Evolutionary conservation across 2,888 invertebrate genomes (phyloP), one percentile per base, ranked within the genome.

Genomic region (Tetragnatha montana): DNA sequence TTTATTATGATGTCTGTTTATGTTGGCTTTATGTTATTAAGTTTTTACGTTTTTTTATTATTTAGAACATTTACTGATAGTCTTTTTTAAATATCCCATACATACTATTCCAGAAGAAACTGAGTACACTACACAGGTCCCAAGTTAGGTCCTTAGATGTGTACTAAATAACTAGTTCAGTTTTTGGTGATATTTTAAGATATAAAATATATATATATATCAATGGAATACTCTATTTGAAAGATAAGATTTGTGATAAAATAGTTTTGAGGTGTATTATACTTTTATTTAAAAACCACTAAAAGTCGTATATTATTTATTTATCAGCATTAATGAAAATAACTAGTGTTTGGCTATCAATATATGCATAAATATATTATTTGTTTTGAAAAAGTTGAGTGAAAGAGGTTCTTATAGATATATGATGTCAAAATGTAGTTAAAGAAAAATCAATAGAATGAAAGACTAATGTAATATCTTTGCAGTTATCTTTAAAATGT

Each of bases 371-470:
- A 60, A 60, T 60, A 60, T 10, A 60, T 35, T 60, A 60, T 60
- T 60, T 60, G 49, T 78, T 60, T 60, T 17, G 17, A 60, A 60
- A 60, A 60, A 60, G 12, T 17, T 60, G n/a, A 35, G 73, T 82
- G 71, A 71, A 35, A 35, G 35, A 35, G 35, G 35, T 35, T 35
- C 35, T 35, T 82, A 73, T 60, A 80, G 69, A 47, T 60, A 74
- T 82, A 51, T 74, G 60, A 73, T 82, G 35, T 82, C 74, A 51
- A 76, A 82, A 74, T 82, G 73, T 82, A 82, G 82, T 51, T 82
- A 74, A 70, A 71, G 19, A 71, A 74, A 74, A 82, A 74, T 82
- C 51, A 82, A 21, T 60, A 74, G 74, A 74, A 50, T 80, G 22
- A 78, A 74, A 12, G 60, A 60, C 60, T 17, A 60, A 60, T 60